phyloP scores from a whole-genome alignment of 1,140 invertebrate species.

The Antheraea pernyi region DNA sequence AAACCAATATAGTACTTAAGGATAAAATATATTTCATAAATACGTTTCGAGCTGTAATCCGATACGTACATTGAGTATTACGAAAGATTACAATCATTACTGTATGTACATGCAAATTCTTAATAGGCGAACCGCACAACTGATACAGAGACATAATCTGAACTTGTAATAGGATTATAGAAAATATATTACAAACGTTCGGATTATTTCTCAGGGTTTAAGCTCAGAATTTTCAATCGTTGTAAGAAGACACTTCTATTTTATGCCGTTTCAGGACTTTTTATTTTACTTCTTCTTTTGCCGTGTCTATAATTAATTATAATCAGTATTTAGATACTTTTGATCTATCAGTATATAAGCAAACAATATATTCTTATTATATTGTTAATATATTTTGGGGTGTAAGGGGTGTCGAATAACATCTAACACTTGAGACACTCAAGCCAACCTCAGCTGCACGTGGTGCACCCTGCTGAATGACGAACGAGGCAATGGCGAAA shows the following conservation, averaged over 20 bases:
- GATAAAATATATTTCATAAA: not conserved
- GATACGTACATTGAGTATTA: slow-evolving; percentile 1
- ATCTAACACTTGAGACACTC: too few species aligned
- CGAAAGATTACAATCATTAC: slow-evolving; percentile 1
- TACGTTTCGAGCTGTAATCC: not conserved
- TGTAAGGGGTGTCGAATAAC: too few species aligned
- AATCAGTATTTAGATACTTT: not conserved
- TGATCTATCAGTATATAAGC: not conserved
- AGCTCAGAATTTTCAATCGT: not conserved
- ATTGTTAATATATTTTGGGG: too few species aligned
- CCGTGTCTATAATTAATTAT: not conserved
- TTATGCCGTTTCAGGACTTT: not conserved
- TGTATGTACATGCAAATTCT: not conserved
- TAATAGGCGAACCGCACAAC: too few species aligned
- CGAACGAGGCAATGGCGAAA: too few species aligned
- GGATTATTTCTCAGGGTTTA: not conserved
- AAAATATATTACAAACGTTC: not conserved
- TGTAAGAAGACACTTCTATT: not conserved
- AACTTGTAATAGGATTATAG: not conserved
- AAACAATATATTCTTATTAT: too few species aligned
- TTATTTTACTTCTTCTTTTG: not conserved
- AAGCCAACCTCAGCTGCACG: too few species aligned
- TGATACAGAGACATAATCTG: too few species aligned
- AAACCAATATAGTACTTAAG: not conserved
- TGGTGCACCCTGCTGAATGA: too few species aligned